Evolutionary conservation across 2,113 vertebrate species (phyloP).

Genomic region (Tringa solitaria): DNA sequence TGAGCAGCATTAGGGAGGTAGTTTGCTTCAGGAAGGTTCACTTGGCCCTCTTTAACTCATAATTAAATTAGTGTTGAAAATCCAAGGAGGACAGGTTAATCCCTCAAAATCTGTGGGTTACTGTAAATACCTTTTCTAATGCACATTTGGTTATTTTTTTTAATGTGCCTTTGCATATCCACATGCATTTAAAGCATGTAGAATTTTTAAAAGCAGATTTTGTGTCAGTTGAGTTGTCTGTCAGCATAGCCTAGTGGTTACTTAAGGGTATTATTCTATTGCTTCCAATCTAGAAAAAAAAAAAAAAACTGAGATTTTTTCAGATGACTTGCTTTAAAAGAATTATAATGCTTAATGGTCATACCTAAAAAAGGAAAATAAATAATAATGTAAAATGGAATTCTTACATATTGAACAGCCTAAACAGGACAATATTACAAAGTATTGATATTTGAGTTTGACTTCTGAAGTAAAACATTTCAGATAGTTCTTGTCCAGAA

Average conservation of each 20-base stretch:
- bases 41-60: background rate
- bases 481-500: background rate
- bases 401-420: background rate
- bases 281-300: background rate
- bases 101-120: background rate
- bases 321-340: background rate
- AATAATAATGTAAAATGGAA: background rate
- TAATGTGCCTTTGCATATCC: background rate
- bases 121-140: background rate
- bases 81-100: background rate
- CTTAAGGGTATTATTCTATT: background rate
- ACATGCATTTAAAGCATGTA: background rate
- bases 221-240: constrained; percentile 29
- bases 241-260: constrained; percentile 78
- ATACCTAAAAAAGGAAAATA: background rate
- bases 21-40: background rate
- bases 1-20: background rate
- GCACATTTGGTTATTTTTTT: rapidly evolving
- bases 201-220: background rate
- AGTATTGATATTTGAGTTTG: background rate
- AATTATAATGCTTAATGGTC: background rate
- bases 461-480: background rate
- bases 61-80: background rate
- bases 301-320: background rate
- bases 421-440: background rate